These are phyloP conservation scores for Colistium nudipinnis DNA, from an alignment of 2,113 vertebrate genomes.

Conservation along the genomic window DNA sequence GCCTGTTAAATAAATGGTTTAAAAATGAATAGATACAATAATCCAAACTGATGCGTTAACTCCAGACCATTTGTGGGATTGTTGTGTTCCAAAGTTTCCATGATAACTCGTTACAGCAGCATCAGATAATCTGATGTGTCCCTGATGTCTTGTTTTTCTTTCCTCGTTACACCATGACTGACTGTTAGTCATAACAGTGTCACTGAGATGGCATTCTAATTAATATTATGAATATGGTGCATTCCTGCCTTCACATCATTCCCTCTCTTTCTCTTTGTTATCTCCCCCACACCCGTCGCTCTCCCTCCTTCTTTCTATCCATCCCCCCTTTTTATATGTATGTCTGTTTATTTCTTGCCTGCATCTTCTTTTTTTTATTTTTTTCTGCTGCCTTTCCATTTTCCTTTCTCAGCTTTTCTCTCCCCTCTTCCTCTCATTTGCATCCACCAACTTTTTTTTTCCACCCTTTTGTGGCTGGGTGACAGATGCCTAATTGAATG, in stretches of 20 bases:
- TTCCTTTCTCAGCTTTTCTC: conserved; percentile 77
- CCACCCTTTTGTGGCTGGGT: conserved; percentile 86
- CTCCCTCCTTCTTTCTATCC: conserved; percentile 50
- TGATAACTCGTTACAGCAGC: background rate
- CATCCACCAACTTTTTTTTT: conserved; percentile 85
- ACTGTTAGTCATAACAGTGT: conserved; percentile 60
- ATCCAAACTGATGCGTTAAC: too few relatives aligned
- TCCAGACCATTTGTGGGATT: background rate
- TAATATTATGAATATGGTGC: conserved; percentile 59
- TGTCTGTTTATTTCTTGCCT: conserved; percentile 13
- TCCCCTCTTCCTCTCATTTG: conserved; percentile 66
- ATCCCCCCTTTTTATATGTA: background rate
- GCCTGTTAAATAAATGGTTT: too few relatives aligned
- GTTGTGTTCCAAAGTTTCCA: conserved; percentile 25
- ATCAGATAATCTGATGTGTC: conserved; percentile 30
- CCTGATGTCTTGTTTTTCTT: conserved; percentile 21
- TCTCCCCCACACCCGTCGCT: background rate
- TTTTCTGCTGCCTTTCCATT: conserved; percentile 69
- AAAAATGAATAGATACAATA: too few relatives aligned
- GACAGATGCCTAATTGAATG: conserved; percentile 99
- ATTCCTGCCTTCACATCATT: background rate
- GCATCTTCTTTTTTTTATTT: conserved; percentile 53
- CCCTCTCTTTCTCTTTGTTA: conserved; percentile 3
- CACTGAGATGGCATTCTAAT: conserved; percentile 47
- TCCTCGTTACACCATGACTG: conserved; percentile 51